Evolutionary conservation across 1,140 invertebrate genomes (phyloP).

Genomic region (Hyphantria cunea): DNA sequence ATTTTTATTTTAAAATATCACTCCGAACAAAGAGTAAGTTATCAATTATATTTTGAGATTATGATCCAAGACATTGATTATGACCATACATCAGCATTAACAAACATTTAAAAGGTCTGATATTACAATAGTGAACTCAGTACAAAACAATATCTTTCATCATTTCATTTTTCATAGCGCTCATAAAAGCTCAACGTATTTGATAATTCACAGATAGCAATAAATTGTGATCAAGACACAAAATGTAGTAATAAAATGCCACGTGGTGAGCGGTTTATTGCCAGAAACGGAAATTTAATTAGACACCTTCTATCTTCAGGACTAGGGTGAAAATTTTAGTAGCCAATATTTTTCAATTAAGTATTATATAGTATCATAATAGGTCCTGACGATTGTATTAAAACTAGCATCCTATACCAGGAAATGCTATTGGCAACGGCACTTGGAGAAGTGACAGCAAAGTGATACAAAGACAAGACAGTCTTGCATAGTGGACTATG

Average conservation of each 20-base stretch:
- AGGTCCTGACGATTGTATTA: conserved; percentile 17
- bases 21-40: neutral
- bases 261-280: conserved; percentile 49
- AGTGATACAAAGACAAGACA: too few species aligned
- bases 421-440: neutral
- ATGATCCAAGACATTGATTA: too few species aligned
- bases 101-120: neutral
- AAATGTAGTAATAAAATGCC: conserved; percentile 50
- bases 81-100: too few species aligned
- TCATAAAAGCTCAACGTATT: conserved; percentile 26
- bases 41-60: neutral
- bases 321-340: conserved; percentile 37
- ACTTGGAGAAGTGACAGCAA: too few species aligned
- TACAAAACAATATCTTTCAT: conserved; percentile 9
- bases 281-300: conserved; percentile 49
- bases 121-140: neutral
- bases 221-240: conserved; percentile 49
- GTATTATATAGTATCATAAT: conserved; percentile 22
- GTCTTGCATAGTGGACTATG: too few species aligned
- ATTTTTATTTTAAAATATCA: conserved; percentile 5
- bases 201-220: conserved; percentile 38
- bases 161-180: conserved; percentile 19
- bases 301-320: conserved; percentile 34
- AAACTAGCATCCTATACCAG: neutral
- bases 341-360: conserved; percentile 45